Evolutionary conservation across 2,888 invertebrate species (phyloP).

Genomic region (Cepaea hortensis): DNA sequence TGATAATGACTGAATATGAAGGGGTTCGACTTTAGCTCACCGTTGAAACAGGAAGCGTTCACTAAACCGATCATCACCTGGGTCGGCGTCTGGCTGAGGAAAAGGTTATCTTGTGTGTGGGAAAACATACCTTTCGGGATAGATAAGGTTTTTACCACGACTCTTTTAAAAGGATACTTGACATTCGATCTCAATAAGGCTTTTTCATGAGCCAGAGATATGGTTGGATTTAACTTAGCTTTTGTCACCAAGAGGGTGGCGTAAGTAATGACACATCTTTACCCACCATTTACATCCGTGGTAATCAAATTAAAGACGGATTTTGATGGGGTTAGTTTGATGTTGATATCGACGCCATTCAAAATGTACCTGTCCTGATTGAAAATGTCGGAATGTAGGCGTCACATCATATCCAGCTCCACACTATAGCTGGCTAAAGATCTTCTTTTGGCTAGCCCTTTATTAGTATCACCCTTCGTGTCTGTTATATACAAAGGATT

Average conservation of each 20-base stretch:
- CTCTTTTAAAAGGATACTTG: conserved; percentile 43
- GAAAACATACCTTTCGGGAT: conserved; percentile 19
- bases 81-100: no score
- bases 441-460: no score
- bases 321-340: not conserved
- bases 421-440: not conserved
- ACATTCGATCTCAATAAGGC: conserved; percentile 17
- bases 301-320: conserved; percentile 32
- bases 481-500: no score
- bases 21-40: no score
- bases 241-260: conserved; percentile 31
- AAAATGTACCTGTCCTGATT: conserved; percentile 25
- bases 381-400: conserved; percentile 32
- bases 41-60: no score
- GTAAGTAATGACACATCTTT: conserved; percentile 3
- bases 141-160: conserved; percentile 27
- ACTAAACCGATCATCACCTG: not conserved
- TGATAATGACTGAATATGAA: no score
- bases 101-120: not conserved
- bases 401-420: conserved; percentile 33
- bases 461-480: no score
- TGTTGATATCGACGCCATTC: conserved; percentile 8
- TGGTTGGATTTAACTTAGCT: conserved; percentile 2
- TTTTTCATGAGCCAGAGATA: not conserved
- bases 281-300: not conserved